phyloP scores from a whole-genome alignment of 2,797 vertebrate genomes.

The Enteromius afrohamiltoni region DNA sequence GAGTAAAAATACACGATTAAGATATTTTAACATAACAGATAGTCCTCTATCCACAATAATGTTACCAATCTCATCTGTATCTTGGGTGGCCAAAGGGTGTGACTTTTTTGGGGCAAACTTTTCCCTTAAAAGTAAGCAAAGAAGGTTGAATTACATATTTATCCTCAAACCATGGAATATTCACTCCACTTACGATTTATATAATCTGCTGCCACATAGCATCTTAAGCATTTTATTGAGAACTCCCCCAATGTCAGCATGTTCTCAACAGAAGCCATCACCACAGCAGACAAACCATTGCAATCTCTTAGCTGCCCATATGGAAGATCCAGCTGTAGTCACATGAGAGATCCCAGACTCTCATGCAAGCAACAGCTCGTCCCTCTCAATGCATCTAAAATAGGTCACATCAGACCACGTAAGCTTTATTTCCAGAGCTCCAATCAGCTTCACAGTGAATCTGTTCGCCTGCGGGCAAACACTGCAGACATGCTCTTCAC shows the following conservation, averaged over 20 bases:
- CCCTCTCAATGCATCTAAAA: slow-evolving; percentile 24
- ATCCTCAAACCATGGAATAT: background rate
- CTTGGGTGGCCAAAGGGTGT: background rate
- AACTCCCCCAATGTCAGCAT: background rate
- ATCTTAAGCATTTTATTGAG: slow-evolving; percentile 16
- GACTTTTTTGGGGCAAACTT: background rate
- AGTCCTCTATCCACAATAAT: background rate
- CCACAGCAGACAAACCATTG: slow-evolving; percentile 14
- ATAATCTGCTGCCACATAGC: slow-evolving; percentile 1
- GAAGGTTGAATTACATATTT: background rate
- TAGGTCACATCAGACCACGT: slow-evolving; percentile 40
- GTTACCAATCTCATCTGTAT: background rate
- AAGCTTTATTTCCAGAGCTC: slow-evolving; percentile 16
- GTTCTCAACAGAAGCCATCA: slow-evolving; percentile 17
- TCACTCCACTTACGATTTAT: background rate
- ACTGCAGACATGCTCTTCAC: slow-evolving; percentile 81
- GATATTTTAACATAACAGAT: background rate
- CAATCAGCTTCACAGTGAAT: slow-evolving; percentile 72
- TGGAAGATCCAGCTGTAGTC: slow-evolving; percentile 10
- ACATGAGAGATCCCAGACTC: slow-evolving; percentile 1
- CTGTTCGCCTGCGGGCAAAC: slow-evolving; percentile 77
- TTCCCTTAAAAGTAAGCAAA: background rate
- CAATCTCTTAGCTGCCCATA: slow-evolving; percentile 1
- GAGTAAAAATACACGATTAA: background rate
- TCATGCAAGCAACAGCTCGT: background rate